A percentile compares a stretch with the other conserved stretches of the same genome.
phyloP scores from a whole-genome alignment of 1,140 invertebrate species.

The Bombus superbus region DNA sequence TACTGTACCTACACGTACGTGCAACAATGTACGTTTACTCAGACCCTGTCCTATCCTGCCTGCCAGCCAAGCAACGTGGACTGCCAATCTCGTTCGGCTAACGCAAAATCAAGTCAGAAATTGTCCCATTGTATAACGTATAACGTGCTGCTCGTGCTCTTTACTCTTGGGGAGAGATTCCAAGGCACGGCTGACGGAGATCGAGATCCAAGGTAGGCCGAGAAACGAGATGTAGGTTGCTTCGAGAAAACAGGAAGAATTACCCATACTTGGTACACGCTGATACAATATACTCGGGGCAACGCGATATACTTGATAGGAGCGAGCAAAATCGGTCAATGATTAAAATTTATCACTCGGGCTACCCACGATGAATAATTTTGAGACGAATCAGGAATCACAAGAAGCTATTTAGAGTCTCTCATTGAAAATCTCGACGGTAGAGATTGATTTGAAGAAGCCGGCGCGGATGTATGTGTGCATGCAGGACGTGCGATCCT shows the following conservation, averaged over 20 bases:
- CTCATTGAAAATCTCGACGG: no score
- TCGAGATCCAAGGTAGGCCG: not conserved
- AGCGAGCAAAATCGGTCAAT: not conserved
- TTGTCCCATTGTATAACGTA: slow-evolving; percentile 73
- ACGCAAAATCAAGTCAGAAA: slow-evolving; percentile 76
- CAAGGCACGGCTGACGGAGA: slow-evolving; percentile 3
- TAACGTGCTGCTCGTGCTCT: slow-evolving; percentile 39
- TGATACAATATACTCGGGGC: not conserved
- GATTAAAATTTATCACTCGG: not conserved
- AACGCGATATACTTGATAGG: not conserved
- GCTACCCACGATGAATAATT: not conserved
- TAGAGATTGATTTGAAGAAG: no score
- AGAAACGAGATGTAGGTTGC: not conserved
- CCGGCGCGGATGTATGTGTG: no score
- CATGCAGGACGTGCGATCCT: no score
- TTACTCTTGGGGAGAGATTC: slow-evolving; percentile 5
- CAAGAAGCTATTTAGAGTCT: no score
- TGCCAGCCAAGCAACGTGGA: slow-evolving; percentile 64
- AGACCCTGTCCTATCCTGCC: slow-evolving; percentile 54
- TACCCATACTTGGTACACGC: not conserved
- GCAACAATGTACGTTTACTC: slow-evolving; percentile 61
- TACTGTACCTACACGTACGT: slow-evolving; percentile 71
- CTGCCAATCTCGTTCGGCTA: slow-evolving; percentile 75
- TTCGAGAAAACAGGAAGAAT: not conserved
- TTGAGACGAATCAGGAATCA: not conserved